phyloP scores from a whole-genome alignment of 2,888 invertebrate genomes.

The Craniophora ligustri region DNA sequence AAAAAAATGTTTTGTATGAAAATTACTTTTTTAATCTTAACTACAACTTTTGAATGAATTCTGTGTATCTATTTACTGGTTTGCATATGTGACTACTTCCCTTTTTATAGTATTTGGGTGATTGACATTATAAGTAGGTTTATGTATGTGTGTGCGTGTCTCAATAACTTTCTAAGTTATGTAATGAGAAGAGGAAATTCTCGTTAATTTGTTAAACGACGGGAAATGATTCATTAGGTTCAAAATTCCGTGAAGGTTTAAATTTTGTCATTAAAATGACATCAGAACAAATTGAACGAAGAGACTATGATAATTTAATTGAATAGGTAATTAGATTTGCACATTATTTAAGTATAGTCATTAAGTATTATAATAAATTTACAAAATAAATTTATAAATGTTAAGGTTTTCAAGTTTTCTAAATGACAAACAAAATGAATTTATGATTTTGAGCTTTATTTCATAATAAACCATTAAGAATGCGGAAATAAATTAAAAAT shows the following conservation, averaged over 20 bases:
- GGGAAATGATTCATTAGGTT: conserved; percentile 37
- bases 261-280: conserved; percentile 1
- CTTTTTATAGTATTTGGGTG: no score
- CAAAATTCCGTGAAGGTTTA: conserved; percentile 3
- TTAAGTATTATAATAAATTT: no score
- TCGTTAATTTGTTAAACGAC: conserved; percentile 33
- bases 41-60: no score
- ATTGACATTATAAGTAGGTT: background rate
- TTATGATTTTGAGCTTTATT: no score
- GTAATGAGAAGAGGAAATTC: conserved; percentile 45
- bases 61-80: no score
- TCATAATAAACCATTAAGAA: conserved; percentile 7
- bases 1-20: no score
- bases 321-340: background rate
- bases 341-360: no score
- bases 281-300: conserved; percentile 1
- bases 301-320: no score
- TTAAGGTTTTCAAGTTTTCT: conserved; percentile 1
- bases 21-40: no score
- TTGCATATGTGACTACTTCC: no score
- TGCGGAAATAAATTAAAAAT: conserved; percentile 44
- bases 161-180: conserved; percentile 50
- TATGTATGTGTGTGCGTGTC: conserved; percentile 22
- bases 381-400: no score
- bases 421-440: conserved; percentile 1